Evolutionary conservation across 2,888 invertebrate genomes (phyloP).

Genomic region (Pyrochroa serraticornis): DNA sequence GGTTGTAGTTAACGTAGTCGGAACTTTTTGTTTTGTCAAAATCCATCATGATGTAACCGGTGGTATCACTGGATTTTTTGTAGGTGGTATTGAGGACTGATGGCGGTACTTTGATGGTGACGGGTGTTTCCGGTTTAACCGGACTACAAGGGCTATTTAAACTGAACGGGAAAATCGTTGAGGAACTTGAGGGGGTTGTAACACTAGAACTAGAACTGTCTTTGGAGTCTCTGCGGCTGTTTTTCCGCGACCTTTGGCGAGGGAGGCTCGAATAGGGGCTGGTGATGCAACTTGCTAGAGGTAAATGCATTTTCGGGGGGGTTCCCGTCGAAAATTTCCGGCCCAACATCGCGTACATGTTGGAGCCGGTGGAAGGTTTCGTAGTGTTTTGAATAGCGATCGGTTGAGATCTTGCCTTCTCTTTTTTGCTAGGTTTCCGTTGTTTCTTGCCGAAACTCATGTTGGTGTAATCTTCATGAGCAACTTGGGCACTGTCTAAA

Average conservation of each 20-base stretch:
- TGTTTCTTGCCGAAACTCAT: constrained; percentile 56
- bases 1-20: constrained; percentile 55
- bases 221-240: constrained; percentile 56
- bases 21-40: constrained; percentile 43
- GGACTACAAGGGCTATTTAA: constrained; percentile 72
- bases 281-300: constrained; percentile 57
- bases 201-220: constrained; percentile 57
- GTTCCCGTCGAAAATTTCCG: constrained; percentile 54
- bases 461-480: constrained; percentile 62
- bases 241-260: constrained; percentile 49
- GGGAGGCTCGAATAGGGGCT: constrained; percentile 59
- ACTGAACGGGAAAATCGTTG: constrained; percentile 72
- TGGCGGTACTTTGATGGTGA: constrained; percentile 46
- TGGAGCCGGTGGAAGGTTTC: constrained; percentile 45
- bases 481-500: constrained; percentile 46
- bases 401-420: constrained; percentile 65
- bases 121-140: constrained; percentile 55
- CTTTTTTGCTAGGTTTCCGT: constrained; percentile 47
- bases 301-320: constrained; percentile 59
- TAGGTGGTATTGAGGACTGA: constrained; percentile 46
- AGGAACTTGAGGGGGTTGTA: constrained; percentile 65
- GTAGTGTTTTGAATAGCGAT: constrained; percentile 64
- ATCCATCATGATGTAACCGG: constrained; percentile 53
- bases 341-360: constrained; percentile 19
- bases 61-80: constrained; percentile 33